A percentile compares a stretch with the other conserved stretches of the same genome.
These are phyloP conservation scores for Hipparchia semele DNA, from an alignment of 2,888 invertebrate species.

Conservation along the genomic window DNA sequence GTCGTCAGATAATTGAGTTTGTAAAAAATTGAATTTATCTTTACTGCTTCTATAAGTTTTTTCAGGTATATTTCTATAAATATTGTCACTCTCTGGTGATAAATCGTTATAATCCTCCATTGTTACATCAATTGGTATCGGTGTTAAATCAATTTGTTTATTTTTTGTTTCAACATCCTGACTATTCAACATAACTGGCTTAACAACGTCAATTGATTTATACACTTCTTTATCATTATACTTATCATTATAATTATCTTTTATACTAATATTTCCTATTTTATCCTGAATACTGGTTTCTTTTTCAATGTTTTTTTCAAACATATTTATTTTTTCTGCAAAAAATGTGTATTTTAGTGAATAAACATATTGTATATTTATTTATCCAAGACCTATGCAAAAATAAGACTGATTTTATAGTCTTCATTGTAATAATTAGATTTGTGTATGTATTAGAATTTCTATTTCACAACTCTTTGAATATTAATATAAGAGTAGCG, in stretches of 20 bases:
- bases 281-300: slow-evolving; percentile 62
- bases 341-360: slow-evolving; percentile 37
- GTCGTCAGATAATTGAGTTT: slow-evolving; percentile 67
- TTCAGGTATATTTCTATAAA: slow-evolving; percentile 53
- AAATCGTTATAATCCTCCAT: slow-evolving; percentile 27
- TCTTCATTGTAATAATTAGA: background rate
- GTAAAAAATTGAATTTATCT: slow-evolving; percentile 72
- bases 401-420: background rate
- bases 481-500: background rate
- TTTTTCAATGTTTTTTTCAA: slow-evolving; percentile 72
- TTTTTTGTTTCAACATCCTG: slow-evolving; percentile 38
- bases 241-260: slow-evolving; percentile 60
- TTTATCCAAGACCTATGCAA: background rate
- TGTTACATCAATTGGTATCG: slow-evolving; percentile 8
- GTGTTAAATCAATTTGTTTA: slow-evolving; percentile 34
- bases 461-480: background rate
- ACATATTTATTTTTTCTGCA: slow-evolving; percentile 80
- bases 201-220: slow-evolving; percentile 44
- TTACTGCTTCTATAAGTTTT: slow-evolving; percentile 69
- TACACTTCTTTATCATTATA: slow-evolving; percentile 52
- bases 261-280: slow-evolving; percentile 65
- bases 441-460: background rate
- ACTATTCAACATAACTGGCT: slow-evolving; percentile 31
- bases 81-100: slow-evolving; percentile 51
- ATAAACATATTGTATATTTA: background rate